Evolutionary conservation across 2,888 invertebrate genomes (phyloP), one percentile per base, ranked within the genome.

Genomic region (Stenurella melanura): DNA sequence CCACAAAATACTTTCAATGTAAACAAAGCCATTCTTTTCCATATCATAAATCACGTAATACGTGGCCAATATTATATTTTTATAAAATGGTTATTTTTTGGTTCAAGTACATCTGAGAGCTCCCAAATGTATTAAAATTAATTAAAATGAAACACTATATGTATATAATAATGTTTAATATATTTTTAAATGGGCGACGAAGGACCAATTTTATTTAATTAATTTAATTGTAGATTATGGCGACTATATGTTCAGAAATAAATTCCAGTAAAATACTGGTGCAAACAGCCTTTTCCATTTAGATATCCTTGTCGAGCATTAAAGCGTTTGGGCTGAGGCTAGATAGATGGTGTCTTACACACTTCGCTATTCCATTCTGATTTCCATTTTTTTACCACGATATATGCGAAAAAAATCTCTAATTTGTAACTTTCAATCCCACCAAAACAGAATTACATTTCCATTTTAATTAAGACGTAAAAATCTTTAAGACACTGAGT

Each of bases 301-400:
- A 34, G 34, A 60, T 75, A 79, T 77, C 78, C 74, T 74, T 76
- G 78, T 74, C 75, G 76, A 74, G 79, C 76, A 69, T 75, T 81
- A 78, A 79, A 81, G 72, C 79, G 78, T 76, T 78, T 54, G 70
- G 78, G 77, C 75, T 77, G 75, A 78, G 74, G 72, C 74, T 80
- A 76, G 73, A 78, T 80, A 80, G 76, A 78, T 80, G 68, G 73
- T 70, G 70, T 71, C 71, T 70, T 73, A 56, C 67, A 61, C 68
- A 67, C 57, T 73, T 77, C 74, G 67, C 77, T 74, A 26, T 74
- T 74, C 67, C 73, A 71, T 72, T 60, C 60, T 73, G 75, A 75
- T 74, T 73, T 75, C 72, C 74, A 74, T 68, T 56, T 72, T 60
- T 50, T 73, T 26, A 73, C 67, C 12, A 17, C 72, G 68, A 75